phyloP scores from a whole-genome alignment of 2,113 vertebrate species.

The Hippocampus mohnikei region DNA sequence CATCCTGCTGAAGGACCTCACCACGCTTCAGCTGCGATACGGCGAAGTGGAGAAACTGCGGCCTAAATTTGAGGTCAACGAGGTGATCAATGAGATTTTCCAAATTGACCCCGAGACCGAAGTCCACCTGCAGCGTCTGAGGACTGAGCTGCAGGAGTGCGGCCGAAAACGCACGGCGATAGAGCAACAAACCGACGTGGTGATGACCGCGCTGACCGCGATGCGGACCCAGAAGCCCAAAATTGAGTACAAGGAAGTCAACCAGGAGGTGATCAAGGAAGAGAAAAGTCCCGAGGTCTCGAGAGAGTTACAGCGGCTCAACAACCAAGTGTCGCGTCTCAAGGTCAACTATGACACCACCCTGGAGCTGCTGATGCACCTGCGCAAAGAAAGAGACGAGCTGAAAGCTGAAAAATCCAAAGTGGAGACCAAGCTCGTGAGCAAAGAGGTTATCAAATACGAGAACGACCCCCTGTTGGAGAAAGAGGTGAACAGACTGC shows the following conservation, averaged over 20 bases:
- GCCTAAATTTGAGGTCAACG: constrained; percentile 82
- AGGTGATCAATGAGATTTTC: constrained; percentile 85
- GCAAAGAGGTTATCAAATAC: constrained; percentile 84
- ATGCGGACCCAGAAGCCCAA: constrained; percentile 81
- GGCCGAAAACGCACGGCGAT: constrained; percentile 52
- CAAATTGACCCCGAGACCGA: constrained; percentile 85
- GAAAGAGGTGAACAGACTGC: constrained; percentile 83
- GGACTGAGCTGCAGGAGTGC: constrained; percentile 75
- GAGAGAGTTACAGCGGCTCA: constrained; percentile 84
- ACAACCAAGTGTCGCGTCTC: constrained; percentile 80
- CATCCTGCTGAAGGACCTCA: constrained; percentile 72
- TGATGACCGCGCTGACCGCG: constrained; percentile 68
- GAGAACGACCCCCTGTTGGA: constrained; percentile 90
- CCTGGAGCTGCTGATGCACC: constrained; percentile 76
- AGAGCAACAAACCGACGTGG: constrained; percentile 70
- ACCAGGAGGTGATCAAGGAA: constrained; percentile 84
- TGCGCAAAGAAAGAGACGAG: constrained; percentile 84
- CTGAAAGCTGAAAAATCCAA: constrained; percentile 83
- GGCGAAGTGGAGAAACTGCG: constrained; percentile 68
- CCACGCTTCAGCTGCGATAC: constrained; percentile 70
- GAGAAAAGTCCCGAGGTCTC: constrained; percentile 87
- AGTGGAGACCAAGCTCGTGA: constrained; percentile 85
- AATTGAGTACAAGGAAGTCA: constrained; percentile 85
- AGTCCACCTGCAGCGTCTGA: constrained; percentile 76
- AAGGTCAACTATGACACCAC: constrained; percentile 73